phyloP scores from a whole-genome alignment of 2,888 invertebrate genomes.

The Lasioglossum zephyrum region DNA sequence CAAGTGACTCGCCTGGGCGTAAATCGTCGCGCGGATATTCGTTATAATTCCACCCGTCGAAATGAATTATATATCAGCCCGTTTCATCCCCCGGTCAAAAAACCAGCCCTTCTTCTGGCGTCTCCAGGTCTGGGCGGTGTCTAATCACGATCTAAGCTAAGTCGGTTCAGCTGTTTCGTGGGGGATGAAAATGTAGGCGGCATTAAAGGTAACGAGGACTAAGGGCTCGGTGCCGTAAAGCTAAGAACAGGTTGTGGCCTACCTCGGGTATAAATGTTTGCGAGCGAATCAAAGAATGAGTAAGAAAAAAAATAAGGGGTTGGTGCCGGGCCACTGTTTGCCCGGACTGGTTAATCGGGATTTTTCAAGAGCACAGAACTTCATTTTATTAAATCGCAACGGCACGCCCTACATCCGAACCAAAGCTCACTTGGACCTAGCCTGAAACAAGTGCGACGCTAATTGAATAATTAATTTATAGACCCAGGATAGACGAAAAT shows the following conservation, averaged over 20 bases:
- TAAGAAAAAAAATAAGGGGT: no score
- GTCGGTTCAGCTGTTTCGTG: not conserved
- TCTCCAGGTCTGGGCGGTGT: not conserved
- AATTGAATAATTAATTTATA: not conserved
- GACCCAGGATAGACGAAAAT: not conserved
- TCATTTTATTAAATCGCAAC: conserved; percentile 2
- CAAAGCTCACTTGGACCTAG: not conserved
- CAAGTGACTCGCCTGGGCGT: conserved; percentile 15
- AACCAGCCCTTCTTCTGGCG: not conserved
- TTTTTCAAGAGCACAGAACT: not conserved
- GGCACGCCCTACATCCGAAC: not conserved
- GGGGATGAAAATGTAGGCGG: conserved; percentile 17
- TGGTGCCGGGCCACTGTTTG: not conserved
- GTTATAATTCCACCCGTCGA: conserved; percentile 21
- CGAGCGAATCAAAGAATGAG: no score
- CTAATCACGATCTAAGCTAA: conserved; percentile 32
- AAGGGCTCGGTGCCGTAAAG: not conserved
- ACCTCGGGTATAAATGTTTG: no score
- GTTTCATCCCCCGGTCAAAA: not conserved
- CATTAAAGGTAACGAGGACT: not conserved
- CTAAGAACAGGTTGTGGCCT: no score
- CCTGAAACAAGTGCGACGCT: not conserved
- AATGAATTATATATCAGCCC: conserved; percentile 2
- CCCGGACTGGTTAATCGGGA: not conserved
- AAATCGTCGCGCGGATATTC: conserved; percentile 10